phyloP scores from a whole-genome alignment of 2,113 vertebrate species.

The Plecturocebus donacophilus region DNA sequence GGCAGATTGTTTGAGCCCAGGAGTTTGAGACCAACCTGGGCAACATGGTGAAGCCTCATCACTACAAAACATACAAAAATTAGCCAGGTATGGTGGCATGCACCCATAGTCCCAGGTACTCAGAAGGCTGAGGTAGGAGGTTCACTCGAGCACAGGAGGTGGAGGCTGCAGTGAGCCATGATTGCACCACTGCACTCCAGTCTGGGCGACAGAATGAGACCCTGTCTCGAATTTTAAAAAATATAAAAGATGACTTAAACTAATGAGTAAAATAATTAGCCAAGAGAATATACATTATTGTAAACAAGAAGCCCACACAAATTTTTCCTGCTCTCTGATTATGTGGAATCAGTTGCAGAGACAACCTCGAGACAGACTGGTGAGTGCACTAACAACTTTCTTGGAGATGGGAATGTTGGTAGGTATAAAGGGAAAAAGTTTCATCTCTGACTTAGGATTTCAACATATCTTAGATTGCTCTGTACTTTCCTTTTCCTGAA shows the following conservation, averaged over 20 bases:
- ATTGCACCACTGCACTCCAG: no score
- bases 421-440: conserved; percentile 11
- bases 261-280: conserved; percentile 51
- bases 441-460: conserved; percentile 35
- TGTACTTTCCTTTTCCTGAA: conserved; percentile 31
- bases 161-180: no score
- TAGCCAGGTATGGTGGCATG: no score
- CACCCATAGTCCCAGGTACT: no score
- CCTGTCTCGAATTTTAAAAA: no score
- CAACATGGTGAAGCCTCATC: no score
- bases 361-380: background rate
- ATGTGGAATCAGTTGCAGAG: conserved; percentile 29
- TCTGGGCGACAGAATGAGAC: no score
- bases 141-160: no score
- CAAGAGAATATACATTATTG: background rate
- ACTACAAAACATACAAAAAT: no score
- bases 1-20: no score
- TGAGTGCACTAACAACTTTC: background rate
- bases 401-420: background rate
- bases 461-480: conserved; percentile 9
- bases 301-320: conserved; percentile 19
- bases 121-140: no score
- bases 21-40: no score
- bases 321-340: conserved; percentile 29
- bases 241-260: background rate